These are phyloP conservation scores for Apotomis betuletana DNA, from an alignment of 2,888 invertebrate species.

Conservation along the genomic window DNA sequence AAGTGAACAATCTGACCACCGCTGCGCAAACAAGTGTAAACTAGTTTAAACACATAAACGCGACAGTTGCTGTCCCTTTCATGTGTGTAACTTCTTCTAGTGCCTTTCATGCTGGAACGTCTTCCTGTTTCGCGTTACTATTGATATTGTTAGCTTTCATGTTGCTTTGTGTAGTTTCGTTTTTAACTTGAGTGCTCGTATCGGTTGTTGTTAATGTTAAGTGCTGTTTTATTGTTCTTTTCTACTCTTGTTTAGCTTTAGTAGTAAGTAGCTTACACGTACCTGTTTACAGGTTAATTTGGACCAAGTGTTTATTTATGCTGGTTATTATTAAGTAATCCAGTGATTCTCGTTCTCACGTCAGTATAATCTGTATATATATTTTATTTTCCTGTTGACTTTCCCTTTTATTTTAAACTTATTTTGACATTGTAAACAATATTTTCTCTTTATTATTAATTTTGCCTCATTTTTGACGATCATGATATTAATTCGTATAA, in stretches of 20 bases:
- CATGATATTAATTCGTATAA: too few species aligned
- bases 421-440: too few species aligned
- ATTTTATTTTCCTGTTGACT: too few species aligned
- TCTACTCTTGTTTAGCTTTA: not conserved
- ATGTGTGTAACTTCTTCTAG: slow-evolving; percentile 34
- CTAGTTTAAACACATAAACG: slow-evolving; percentile 45
- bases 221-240: not conserved
- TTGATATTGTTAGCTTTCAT: slow-evolving; percentile 10
- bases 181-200: not conserved
- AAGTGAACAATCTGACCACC: slow-evolving; percentile 4
- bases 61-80: slow-evolving; percentile 42
- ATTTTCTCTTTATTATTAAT: too few species aligned
- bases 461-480: too few species aligned
- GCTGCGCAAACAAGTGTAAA: slow-evolving; percentile 42
- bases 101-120: slow-evolving; percentile 22
- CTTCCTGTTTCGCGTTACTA: slow-evolving; percentile 15
- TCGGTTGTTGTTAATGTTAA: not conserved
- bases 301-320: too few species aligned
- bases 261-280: not conserved
- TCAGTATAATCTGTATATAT: too few species aligned
- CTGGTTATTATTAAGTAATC: too few species aligned
- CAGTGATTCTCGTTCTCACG: too few species aligned
- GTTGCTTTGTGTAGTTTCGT: not conserved
- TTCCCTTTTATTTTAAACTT: too few species aligned
- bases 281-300: too few species aligned